Evolutionary conservation across 2,888 invertebrate genomes (phyloP), one percentile per base, ranked within the genome.

Genomic region (Plebejus melissa): DNA sequence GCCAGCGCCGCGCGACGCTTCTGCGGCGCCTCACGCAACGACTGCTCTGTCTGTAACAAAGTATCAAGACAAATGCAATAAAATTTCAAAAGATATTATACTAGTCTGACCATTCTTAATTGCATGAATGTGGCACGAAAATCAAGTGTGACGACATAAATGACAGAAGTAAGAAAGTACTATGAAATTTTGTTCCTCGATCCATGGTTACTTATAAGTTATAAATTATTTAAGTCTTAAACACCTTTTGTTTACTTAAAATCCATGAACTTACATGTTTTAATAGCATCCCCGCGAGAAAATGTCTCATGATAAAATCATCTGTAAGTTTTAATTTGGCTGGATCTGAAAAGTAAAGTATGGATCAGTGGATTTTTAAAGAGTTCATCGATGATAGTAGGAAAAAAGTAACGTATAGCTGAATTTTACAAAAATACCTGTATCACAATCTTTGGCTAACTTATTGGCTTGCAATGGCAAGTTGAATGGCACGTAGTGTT

Each of bases 401-500:
- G 0, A 6, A 16, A 69, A 69, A 7, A 22, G 22, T 11, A 11
- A 36, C 13, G 4, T n/a, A 9, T 2, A 36, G 11, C 1, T 65
- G 22, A 74, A 41, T 74, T 28, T 54, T 4, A 3, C 9, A 11
- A 7, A 41, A 70, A 79, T 80, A 93, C 93, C 92, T 83, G 90
- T 88, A 80, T 88, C 87, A 71, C 85, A 84, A 77, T 90, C 90
- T 84, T 87, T 90, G 70, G 86, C 82, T 22, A 90, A 79, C 79
- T 89, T 90, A 76, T 94, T 95, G 74, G 95, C 95, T 85, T 96
- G 95, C 80, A 98, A 94, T 4, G 99, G 99, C 83, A 99, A 94
- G 89, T 98, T 98, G 82, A 99, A 96, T 0, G 98, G 97, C 74
- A 99, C 96, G 86, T 96, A 99, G 88, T 99, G 99, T 86, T 99